Conservation (phyloP, 2,113 vertebrate species). For the Elephas maximus region DNA sequence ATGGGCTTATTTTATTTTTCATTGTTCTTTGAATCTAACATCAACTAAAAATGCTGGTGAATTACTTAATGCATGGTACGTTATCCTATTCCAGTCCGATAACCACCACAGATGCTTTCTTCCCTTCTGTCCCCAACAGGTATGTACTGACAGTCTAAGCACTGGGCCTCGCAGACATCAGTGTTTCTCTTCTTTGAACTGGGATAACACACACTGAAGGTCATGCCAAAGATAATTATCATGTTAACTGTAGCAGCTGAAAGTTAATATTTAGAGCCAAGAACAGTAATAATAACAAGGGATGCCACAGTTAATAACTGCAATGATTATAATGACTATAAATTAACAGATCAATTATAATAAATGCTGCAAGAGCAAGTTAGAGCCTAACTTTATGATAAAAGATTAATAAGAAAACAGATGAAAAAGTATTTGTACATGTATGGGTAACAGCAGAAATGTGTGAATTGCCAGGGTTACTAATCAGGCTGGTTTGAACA, state of each 20-base stretch:
- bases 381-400: neutral
- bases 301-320: neutral
- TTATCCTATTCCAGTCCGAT: neutral
- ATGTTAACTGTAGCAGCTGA: neutral
- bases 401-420: neutral
- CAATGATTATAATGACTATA: neutral
- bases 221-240: neutral
- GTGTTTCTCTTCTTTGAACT: neutral
- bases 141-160: neutral
- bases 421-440: neutral
- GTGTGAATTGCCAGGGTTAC: neutral
- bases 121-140: neutral
- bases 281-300: neutral
- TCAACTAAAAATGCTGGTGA: neutral
- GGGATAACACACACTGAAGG: neutral
- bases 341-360: neutral
- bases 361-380: neutral
- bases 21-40: slow-evolving; percentile 53
- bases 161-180: neutral
- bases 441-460: neutral
- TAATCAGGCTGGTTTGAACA: neutral
- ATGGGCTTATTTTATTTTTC: slow-evolving; percentile 13
- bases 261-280: slow-evolving; percentile 16
- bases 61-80: neutral
- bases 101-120: neutral